A percentile compares a stretch with the other conserved stretches of the same genome.
Evolutionary conservation across 1,140 invertebrate genomes (phyloP).

Genomic region (Diplogasteroides magnus): DNA sequence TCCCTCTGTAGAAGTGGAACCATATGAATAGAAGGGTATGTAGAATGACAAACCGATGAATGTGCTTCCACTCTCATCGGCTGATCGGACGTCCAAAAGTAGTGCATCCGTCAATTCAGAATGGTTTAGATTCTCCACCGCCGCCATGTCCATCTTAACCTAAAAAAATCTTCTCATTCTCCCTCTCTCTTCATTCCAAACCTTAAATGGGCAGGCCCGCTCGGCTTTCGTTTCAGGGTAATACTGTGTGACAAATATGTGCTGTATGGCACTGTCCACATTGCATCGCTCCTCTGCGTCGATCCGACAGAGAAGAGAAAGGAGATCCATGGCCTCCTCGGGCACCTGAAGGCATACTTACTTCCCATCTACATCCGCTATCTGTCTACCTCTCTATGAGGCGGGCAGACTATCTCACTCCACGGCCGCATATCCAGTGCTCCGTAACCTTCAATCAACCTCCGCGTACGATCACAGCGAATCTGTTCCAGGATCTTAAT

Average conservation of each 20-base stretch:
- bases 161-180: conserved; percentile 25
- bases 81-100: conserved; percentile 39
- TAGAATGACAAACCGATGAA: too few relatives aligned
- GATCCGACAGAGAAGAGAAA: conserved; percentile 29
- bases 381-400: conserved; percentile 22
- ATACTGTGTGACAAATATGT: conserved; percentile 39
- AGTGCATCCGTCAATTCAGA: conserved; percentile 35
- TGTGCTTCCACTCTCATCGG: too few relatives aligned
- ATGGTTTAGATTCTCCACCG: conserved; percentile 44
- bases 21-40: too few relatives aligned
- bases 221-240: conserved; percentile 26
- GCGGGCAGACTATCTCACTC: conserved; percentile 38
- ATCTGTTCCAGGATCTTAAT: conserved; percentile 42
- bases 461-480: conserved; percentile 41
- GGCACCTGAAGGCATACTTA: conserved; percentile 12
- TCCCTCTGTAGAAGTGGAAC: too few relatives aligned
- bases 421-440: conserved; percentile 23
- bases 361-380: too few relatives aligned
- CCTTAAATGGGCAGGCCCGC: conserved; percentile 41
- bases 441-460: conserved; percentile 40
- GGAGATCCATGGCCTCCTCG: conserved; percentile 41
- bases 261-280: conserved; percentile 40
- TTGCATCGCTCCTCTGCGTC: conserved; percentile 37
- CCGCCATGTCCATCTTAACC: conserved; percentile 54
- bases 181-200: conserved; percentile 6